Base-by-base conservation (phyloP, 2,113 vertebrate species). In the Aptenodytes forsteri region DNA sequence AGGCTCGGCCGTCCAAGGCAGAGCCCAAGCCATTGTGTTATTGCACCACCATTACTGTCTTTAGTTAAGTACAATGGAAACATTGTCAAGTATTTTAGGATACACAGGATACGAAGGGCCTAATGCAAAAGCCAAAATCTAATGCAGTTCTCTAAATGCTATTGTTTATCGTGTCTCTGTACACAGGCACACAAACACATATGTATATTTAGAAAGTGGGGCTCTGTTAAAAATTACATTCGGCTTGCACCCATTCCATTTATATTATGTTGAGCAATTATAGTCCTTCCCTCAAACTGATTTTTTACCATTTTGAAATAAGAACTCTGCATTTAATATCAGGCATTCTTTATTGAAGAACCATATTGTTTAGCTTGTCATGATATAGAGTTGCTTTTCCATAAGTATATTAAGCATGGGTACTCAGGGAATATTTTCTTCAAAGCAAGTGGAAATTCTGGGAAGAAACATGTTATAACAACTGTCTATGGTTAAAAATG, bases 361-460 rank as follows among this genome's bases (percentile, higher is more conserved):
- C 79, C 55, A 64, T 78, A 94, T 94, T 93, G 87, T 90, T 97
- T 97, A 94, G 67, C 78, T 86, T 97, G 89, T 96, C 62, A 80
- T 94, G 70, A 89, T 94, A 80, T 9, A 92, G 71, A 36, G 46
- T 97, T 97, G 96, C 82, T 98, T 94, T 97, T 97, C 96, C 97
- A 93, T 97, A 95, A 97, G 98, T 98, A 98, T 98, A 98, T 98
- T 98, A 98, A 98, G 96, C 97, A 96, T 98, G 97, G 98, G 97
- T 98, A 98, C 98, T 96, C 98, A 95, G 97, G 96, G 97, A 98
- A 98, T 97, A 93, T 97, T 98, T 98, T 98, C 98, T 98, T 99
- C 98, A 98, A 98, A 98, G 98, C 97, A 97, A 98, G 86, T 95
- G 96, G 98, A 98, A 98, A 98, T 98, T 98, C 98, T 98, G 95